Percentiles rank a stretch among this genome's conserved stretches.
phyloP scores from a whole-genome alignment of 2,888 invertebrate genomes.

The Melipona beecheii region DNA sequence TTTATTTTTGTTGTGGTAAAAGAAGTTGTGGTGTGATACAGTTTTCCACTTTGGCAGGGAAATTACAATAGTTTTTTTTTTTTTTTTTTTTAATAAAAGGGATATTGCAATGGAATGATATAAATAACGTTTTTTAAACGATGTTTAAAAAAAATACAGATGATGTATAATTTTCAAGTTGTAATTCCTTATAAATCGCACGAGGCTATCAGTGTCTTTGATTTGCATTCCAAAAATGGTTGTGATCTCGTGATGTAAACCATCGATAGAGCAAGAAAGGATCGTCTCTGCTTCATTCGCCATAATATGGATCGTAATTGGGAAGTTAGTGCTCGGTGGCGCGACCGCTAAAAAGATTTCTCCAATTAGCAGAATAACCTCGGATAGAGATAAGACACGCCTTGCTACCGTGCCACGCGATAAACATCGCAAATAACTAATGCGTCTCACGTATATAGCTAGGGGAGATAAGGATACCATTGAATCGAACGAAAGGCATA shows the following conservation, averaged over 20 bases:
- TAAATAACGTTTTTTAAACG: no score
- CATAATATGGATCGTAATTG: slow-evolving; percentile 68
- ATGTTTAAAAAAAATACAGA: background rate
- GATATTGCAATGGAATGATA: background rate
- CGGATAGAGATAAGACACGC: slow-evolving; percentile 78
- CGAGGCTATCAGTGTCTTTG: background rate
- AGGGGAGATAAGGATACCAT: slow-evolving; percentile 21
- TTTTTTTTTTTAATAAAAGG: background rate
- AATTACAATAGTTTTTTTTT: no score
- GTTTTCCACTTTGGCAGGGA: no score
- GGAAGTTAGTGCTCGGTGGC: slow-evolving; percentile 73
- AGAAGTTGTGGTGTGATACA: no score
- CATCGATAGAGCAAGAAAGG: slow-evolving; percentile 39
- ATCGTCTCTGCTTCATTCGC: slow-evolving; percentile 6
- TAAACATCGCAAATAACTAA: slow-evolving; percentile 77
- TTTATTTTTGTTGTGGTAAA: background rate
- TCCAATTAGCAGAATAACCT: slow-evolving; percentile 78
- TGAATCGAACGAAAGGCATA: slow-evolving; percentile 17
- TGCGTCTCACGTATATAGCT: slow-evolving; percentile 52
- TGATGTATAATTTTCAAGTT: background rate
- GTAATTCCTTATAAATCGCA: no score
- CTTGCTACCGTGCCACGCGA: slow-evolving; percentile 65
- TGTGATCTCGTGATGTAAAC: slow-evolving; percentile 24
- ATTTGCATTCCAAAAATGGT: background rate
- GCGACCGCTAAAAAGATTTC: slow-evolving; percentile 76